Percentiles rank a stretch among this genome's conserved stretches.
Conservation (phyloP, 2,888 invertebrate genomes). For the Nycteola revayana region DNA sequence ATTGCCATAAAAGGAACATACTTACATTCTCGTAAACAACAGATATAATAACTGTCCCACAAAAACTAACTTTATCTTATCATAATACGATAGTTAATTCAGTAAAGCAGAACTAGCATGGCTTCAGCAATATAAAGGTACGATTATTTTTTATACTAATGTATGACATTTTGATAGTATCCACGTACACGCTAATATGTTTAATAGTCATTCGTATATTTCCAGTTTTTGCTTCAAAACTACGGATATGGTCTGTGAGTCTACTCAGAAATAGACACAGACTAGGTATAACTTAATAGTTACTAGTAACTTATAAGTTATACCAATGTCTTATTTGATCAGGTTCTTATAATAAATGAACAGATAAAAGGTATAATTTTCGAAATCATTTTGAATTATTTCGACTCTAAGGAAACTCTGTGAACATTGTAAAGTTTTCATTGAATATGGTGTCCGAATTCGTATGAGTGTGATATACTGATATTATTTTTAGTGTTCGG, state of each 20-base stretch:
- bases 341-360: too few species aligned
- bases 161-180: conserved; percentile 31
- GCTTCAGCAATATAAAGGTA: conserved; percentile 7
- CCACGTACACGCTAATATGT: conserved; percentile 20
- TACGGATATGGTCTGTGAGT: too few species aligned
- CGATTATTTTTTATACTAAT: conserved; percentile 21
- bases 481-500: conserved; percentile 65
- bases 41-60: neutral
- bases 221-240: conserved; percentile 17
- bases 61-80: conserved; percentile 13
- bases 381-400: too few species aligned
- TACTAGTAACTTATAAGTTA: too few species aligned
- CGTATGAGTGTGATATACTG: conserved; percentile 76
- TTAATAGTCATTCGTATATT: conserved; percentile 18
- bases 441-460: conserved; percentile 58
- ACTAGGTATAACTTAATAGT: too few species aligned
- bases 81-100: conserved; percentile 1
- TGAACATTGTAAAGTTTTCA: conserved; percentile 55
- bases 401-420: conserved; percentile 54
- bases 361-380: too few species aligned
- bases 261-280: too few species aligned
- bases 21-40: conserved; percentile 24
- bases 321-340: too few species aligned
- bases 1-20: conserved; percentile 38
- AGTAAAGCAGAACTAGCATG: conserved; percentile 3